Evolutionary conservation across 2,797 vertebrate species (phyloP), one percentile per base, ranked within the genome.

Genomic region (Myotis findleyi): DNA sequence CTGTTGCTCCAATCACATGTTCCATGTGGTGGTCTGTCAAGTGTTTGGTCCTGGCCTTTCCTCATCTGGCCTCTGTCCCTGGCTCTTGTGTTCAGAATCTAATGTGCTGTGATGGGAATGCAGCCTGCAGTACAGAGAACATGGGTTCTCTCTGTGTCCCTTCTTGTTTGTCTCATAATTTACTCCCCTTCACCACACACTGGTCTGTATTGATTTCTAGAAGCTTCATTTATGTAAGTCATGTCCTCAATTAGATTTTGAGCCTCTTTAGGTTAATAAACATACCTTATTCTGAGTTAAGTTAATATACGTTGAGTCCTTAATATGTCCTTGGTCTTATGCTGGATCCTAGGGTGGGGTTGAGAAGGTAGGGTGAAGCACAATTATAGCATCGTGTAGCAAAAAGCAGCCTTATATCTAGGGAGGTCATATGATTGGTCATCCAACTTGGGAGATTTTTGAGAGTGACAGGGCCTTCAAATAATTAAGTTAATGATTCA

Each of bases 271-370:
- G 27, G 41, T 27, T 62, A 76, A 62, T 79, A 44, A 83, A 41
- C 23, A 5, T 72, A 27, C 82, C 53, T 93, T 77, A 51, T 83
- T 55, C 41, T 86, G 57, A 93, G 64, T 84, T 89, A 64, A 87
- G 84, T 44, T 53, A 73, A 69, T 41, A 23, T 11, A 53, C 10
- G 38, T 55, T 25, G 13, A 88, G 18, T 72, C 13, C 5, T 87
- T 76, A 64, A 25, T 85, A 33, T 51, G 59, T 57, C 59, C 14
- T 64, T 76, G 53, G 53, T 16, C 9, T 30, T 83, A 5, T 33
- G 30, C 51, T 91, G 41, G 33, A 76, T 47, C 33, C 64, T 38
- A n/a, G n/a, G 20, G 47, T 27, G 16, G 49, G 41, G 6, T 57
- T 38, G 27, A 41, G n/a, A 75, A 11, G 11, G 5, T 12, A 36